These are phyloP conservation scores for Leptura quadrifasciata DNA, from an alignment of 2,888 invertebrate species.

Conservation along the genomic window DNA sequence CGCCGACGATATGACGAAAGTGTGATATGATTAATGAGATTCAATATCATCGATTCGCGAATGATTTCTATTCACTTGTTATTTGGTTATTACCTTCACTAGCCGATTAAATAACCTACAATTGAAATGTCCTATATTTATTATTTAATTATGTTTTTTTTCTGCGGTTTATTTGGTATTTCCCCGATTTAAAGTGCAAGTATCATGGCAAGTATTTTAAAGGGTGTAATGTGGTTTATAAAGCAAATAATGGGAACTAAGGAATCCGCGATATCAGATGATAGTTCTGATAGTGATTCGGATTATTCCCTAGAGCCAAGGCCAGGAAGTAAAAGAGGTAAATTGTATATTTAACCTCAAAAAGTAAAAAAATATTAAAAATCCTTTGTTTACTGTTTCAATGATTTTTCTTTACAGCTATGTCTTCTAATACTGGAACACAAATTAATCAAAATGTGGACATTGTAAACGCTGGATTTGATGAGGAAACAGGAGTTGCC, in stretches of 20 bases:
- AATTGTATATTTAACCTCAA: neutral
- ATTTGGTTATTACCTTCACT: too few species aligned
- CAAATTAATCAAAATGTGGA: too few species aligned
- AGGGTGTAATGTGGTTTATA: neutral
- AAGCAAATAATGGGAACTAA: conserved; percentile 14
- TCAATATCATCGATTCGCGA: too few species aligned
- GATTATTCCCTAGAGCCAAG: conserved; percentile 27
- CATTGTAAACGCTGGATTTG: neutral
- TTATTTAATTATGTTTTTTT: too few species aligned
- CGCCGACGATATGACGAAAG: too few species aligned
- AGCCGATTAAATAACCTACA: too few species aligned
- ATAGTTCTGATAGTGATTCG: conserved; percentile 33
- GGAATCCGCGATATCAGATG: conserved; percentile 8
- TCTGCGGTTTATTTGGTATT: neutral
- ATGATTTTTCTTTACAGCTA: neutral
- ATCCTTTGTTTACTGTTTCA: neutral
- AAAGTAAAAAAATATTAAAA: neutral
- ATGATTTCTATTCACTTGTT: too few species aligned
- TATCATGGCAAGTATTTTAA: neutral
- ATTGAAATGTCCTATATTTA: too few species aligned
- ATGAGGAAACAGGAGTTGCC: neutral
- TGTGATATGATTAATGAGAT: too few species aligned
- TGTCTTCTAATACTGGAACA: neutral
- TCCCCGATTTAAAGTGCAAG: neutral
- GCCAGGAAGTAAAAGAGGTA: neutral